Evolutionary conservation across 2,797 vertebrate species (phyloP).

Genomic region (Paratrypauchen microcephalus): DNA sequence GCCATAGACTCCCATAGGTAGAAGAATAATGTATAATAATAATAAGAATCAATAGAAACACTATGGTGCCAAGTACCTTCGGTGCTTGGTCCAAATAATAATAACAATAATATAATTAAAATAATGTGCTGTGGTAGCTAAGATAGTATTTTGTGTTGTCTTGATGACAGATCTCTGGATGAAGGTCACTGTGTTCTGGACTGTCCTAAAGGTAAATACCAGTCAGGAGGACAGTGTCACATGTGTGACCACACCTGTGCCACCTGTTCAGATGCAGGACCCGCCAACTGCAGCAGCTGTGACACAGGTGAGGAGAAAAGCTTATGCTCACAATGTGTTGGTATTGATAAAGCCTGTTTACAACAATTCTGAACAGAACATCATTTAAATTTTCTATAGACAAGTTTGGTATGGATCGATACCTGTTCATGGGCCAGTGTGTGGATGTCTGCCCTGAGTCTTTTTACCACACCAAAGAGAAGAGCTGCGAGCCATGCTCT

Average conservation of each 20-base stretch:
- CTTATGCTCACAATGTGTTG: background rate
- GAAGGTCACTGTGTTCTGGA: conserved; percentile 76
- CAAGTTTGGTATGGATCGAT: conserved; percentile 76
- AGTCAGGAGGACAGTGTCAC: conserved; percentile 80
- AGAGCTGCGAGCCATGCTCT: conserved; percentile 79
- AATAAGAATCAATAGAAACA: too few species aligned
- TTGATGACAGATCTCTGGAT: conserved; percentile 80
- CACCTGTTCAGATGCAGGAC: conserved; percentile 80
- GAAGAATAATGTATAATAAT: too few species aligned
- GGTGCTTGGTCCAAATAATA: too few species aligned
- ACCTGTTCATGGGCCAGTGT: conserved; percentile 80
- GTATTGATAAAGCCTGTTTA: background rate
- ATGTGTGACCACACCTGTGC: conserved; percentile 89
- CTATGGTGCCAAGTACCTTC: too few species aligned
- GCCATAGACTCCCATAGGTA: too few species aligned
- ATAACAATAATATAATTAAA: too few species aligned
- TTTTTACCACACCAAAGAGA: conserved; percentile 73
- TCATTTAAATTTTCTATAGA: conserved; percentile 67
- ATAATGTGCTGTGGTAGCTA: too few species aligned
- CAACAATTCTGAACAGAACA: background rate
- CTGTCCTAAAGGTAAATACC: conserved; percentile 83
- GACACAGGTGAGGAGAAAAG: conserved; percentile 78
- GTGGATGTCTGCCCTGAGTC: conserved; percentile 80
- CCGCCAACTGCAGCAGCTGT: conserved; percentile 84
- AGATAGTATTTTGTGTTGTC: background rate